Conservation (phyloP, 2,888 invertebrate genomes). For the Drosophila antonietae region DNA sequence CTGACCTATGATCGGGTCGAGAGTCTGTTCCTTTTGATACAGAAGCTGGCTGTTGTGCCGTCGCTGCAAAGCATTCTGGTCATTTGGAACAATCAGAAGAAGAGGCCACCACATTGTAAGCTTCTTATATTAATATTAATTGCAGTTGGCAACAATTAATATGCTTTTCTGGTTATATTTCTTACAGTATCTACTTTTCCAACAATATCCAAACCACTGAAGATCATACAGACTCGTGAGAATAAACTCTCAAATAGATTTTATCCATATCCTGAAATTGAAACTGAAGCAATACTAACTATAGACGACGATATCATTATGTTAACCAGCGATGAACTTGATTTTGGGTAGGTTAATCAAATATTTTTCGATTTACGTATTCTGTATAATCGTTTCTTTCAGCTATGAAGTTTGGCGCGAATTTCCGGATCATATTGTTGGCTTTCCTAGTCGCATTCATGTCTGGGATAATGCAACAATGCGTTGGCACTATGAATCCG, state of each 20-base stretch:
- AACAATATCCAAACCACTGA: slow-evolving; percentile 93
- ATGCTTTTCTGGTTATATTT: background rate
- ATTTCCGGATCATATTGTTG: slow-evolving; percentile 97
- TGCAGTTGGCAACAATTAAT: background rate
- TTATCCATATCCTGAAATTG: slow-evolving; percentile 97
- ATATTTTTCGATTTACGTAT: background rate
- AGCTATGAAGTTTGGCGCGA: slow-evolving; percentile 96
- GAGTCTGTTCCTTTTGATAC: slow-evolving; percentile 93
- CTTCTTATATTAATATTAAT: slow-evolving; percentile 66
- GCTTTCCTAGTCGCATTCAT: slow-evolving; percentile 97
- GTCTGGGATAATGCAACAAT: slow-evolving; percentile 95
- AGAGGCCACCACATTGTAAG: slow-evolving; percentile 94
- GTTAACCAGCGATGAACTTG: slow-evolving; percentile 97
- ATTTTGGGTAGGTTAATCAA: slow-evolving; percentile 92
- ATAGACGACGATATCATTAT: slow-evolving; percentile 98
- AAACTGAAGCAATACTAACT: slow-evolving; percentile 97
- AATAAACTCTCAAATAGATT: slow-evolving; percentile 98
- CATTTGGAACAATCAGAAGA: slow-evolving; percentile 98
- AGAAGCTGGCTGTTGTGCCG: slow-evolving; percentile 93
- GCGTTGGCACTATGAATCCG: slow-evolving; percentile 97
- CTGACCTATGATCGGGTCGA: slow-evolving; percentile 96
- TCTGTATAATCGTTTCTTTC: slow-evolving; percentile 2
- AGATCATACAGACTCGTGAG: slow-evolving; percentile 94
- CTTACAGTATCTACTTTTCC: slow-evolving; percentile 93
- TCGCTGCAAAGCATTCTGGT: slow-evolving; percentile 96